Evolutionary conservation across 2,113 vertebrate genomes (phyloP), one percentile per base, ranked within the genome.

Genomic region (Pica pica): DNA sequence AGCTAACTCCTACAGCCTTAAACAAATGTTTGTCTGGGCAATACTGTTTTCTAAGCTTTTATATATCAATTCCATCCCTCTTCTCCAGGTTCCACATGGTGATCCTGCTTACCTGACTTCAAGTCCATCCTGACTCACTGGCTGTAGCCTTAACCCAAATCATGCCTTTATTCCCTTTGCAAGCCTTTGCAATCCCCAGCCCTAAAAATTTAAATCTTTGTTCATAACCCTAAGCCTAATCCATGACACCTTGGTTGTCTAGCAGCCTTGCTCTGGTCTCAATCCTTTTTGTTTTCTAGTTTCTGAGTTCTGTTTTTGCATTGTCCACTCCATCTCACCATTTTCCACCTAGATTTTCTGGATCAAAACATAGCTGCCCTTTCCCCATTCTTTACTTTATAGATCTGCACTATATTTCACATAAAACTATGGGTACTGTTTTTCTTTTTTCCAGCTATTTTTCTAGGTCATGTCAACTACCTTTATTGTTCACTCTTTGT

Each of bases 1-100:
- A 50, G 16, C 3, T 15, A 41, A 10, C 21, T 92, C 27, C 28
- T 63, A 19, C 3, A 69, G 41, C 50, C 2, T 52, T n/a, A 44
- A 70, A 3, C 2, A 44, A 22, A 4, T 0, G 0, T 10, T 52
- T 80, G 20, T 11, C 27, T 53, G 23, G 7, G 4, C 6, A 37
- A 24, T 16, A 2, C 4, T n/a, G 4, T 56, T 60, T 57, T 55
- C 27, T 47, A 59, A 64, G 6, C 1, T 47, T 68, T 59, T 52
- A 3, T 15, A 7, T n/a, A 16, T 59, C 4, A 33, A 19, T 28
- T 55, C 12, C 7, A 26, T 7, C 5, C 22, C 6, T 50, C 16
- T 71, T 60, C 27, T 55, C 8, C 44, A 73, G 10, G 24, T 10
- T 74, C 7, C n/a, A 84, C 11, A 28, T 65, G 3, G 10, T 57